These are phyloP conservation scores for Halyomorpha halys DNA, from an alignment of 1,140 invertebrate species.

Conservation along the genomic window DNA sequence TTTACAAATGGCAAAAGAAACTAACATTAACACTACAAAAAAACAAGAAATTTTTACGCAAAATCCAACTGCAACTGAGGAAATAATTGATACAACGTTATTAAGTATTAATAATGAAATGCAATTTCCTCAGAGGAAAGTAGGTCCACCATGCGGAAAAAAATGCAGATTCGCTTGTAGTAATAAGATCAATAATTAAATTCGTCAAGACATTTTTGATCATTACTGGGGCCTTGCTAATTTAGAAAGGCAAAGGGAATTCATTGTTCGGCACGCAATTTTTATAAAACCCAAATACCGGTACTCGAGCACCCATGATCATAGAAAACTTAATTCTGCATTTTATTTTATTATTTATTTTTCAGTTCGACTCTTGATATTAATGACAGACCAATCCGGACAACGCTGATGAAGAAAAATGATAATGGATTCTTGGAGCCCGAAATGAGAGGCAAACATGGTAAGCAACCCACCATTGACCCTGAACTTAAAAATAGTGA, in stretches of 20 bases:
- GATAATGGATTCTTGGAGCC: neutral
- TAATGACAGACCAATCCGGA: neutral
- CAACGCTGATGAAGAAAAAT: neutral
- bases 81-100: neutral
- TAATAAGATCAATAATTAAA: neutral
- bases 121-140: slow-evolving; percentile 1
- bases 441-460: slow-evolving; percentile 1
- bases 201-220: neutral
- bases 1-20: too few relatives aligned
- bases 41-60: neutral
- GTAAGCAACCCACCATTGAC: neutral
- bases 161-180: neutral
- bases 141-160: neutral
- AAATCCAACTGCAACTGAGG: neutral
- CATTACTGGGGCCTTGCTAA: neutral
- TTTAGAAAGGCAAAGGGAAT: neutral
- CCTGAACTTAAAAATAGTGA: neutral
- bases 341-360: too few relatives aligned
- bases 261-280: neutral
- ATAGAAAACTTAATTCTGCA: too few relatives aligned
- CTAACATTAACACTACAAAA: too few relatives aligned
- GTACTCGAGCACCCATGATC: too few relatives aligned
- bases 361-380: neutral
- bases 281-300: neutral
- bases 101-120: neutral